Base-by-base conservation (phyloP, 2,888 invertebrate genomes). In the Hypselothyrea guttata region DNA sequence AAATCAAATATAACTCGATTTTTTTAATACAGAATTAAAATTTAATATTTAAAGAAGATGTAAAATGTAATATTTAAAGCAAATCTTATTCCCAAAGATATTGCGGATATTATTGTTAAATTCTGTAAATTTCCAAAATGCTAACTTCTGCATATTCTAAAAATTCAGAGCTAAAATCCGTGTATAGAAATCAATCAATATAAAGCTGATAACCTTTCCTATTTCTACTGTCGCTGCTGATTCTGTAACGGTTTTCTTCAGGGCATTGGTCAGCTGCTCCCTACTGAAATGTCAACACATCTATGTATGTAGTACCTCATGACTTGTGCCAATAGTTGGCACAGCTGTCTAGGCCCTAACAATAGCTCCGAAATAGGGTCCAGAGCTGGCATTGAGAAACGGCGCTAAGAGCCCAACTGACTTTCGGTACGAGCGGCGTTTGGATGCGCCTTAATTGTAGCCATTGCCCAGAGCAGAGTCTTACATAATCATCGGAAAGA, bases 361-460 rank as follows among this genome's bases (percentile, higher is more conserved):
- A 78, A 81, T 77, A 42, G 75, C 16, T 28, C 5, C 13, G 11
- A 11, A 7, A 55, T 65, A 69, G 64, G 55, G 35, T 40, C 52
- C 45, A 46, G 22, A 42, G 40, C 48, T 37, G 52, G 60, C 22
- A 49, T 55, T 12, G 55, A 53, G 41, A 37, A 56, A 61, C 51
- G 75, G 75, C 75, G 75, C 75, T 75, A 71, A 66, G 68, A 73
- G 30, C 51, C 70, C 47, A 55, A 66, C 61, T 79, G 82, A 82
- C 77, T 81, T 82, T 60, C 64, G 64, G 79, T 58, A 78, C 70
- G 64, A 46, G 52, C 65, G 45, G 49, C 49, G 66, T 58, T 64
- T 52, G 57, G 44, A 56, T 59, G 57, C 42, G 70, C 58, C 64
- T 66, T 75, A 72, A 75, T 77, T 75, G 65, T 57, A 59, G 56